phyloP scores from a whole-genome alignment of 2,888 invertebrate genomes.

The Hirtodrosophila alboralis region DNA sequence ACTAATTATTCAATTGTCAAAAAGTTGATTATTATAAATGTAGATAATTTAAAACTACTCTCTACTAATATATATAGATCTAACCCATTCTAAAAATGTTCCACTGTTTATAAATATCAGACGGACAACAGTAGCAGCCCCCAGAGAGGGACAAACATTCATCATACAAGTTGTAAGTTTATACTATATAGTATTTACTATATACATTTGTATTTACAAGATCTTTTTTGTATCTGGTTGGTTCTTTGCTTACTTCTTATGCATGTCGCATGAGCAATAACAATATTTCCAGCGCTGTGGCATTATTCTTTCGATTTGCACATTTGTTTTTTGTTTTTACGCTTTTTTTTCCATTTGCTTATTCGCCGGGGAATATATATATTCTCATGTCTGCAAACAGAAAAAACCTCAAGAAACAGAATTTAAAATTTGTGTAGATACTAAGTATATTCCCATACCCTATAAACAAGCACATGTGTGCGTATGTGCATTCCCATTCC shows the following conservation, averaged over 20 bases:
- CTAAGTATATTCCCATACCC: conserved; percentile 38
- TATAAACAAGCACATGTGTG: conserved; percentile 32
- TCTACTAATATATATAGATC: too few species aligned
- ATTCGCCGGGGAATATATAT: conserved; percentile 34
- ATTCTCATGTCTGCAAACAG: conserved; percentile 33
- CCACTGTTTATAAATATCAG: not conserved
- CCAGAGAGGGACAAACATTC: too few species aligned
- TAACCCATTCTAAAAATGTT: too few species aligned
- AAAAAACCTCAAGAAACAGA: conserved; percentile 30
- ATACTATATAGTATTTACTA: too few species aligned
- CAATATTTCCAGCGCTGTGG: conserved; percentile 56
- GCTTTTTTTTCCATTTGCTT: conserved; percentile 46
- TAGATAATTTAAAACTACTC: too few species aligned
- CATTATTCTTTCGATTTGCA: conserved; percentile 60
- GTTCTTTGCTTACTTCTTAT: conserved; percentile 47
- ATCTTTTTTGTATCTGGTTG: conserved; percentile 9
- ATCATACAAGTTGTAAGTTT: conserved; percentile 5
- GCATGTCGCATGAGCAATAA: conserved; percentile 76
- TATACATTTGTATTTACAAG: not conserved
- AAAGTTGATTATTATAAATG: too few species aligned
- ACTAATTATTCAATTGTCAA: too few species aligned
- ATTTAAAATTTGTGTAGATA: conserved; percentile 61
- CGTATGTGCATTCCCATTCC: conserved; percentile 10
- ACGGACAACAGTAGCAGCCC: not conserved
- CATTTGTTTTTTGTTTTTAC: conserved; percentile 48